Evolutionary conservation across 2,888 invertebrate genomes (phyloP), one percentile per base, ranked within the genome.

Genomic region (Ichneumon xanthorius): DNA sequence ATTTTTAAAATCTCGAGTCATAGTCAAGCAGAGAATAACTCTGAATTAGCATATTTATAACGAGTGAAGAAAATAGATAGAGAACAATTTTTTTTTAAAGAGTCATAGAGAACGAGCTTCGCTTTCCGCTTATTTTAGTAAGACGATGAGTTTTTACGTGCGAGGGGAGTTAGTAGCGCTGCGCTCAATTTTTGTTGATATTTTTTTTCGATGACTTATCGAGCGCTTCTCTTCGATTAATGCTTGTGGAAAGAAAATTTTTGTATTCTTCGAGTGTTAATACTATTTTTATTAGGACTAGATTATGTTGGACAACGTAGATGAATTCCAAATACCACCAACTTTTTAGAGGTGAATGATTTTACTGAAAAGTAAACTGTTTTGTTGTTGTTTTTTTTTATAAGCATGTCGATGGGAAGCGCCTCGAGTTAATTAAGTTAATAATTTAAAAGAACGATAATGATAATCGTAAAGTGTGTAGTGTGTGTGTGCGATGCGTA

Each of bases 401-500:
- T n/a, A n/a, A 63, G 30, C 16, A 33, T 6, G 26, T 33, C n/a
- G 33, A 63, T 33, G n/a, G 16, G 63, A 16, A 63, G 33, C 63
- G n/a, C 63, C 33, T 1, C 30, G 61, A 16, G 16, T 22, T 9
- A 7, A 22, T 22, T 55, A 11, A 22, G 9, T 55, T 55, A 55
- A 33, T 19, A 11, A 75, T 40, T 6, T 40, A 65, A 26, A 45
- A 26, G 26, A 48, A n/a, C 5, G 45, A 30, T 33, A 71, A 63
- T 16, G 48, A 40, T 61, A 50, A n/a, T 33, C 16, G 30, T 79
- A 30, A 37, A 16, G 45, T 37, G 77, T 63, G 72, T 61, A 50
- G 37, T 30, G 80, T 55, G 84, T 53, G 73, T 55, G 80, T 65
- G 80, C 72, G 84, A 84, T 77, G 33, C 61, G 63, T 84, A 68